Percentiles rank a stretch among this genome's conserved stretches.
phyloP scores from a whole-genome alignment of 1,140 invertebrate species.

The Oscheius sp. region DNA sequence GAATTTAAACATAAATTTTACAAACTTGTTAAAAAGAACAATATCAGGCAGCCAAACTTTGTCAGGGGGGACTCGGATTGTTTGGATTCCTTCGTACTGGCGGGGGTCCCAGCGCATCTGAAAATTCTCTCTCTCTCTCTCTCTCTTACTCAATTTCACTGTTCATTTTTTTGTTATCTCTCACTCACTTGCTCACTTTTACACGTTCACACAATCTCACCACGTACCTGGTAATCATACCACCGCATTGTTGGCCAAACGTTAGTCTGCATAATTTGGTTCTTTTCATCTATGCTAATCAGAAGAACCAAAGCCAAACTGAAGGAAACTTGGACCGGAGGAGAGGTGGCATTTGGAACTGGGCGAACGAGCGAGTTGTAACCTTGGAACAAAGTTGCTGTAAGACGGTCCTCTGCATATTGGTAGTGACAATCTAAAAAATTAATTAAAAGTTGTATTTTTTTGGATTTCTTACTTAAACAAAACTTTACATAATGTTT shows the following conservation, averaged over 20 bases:
- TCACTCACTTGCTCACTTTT: slow-evolving; percentile 8
- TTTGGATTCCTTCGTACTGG: slow-evolving; percentile 91
- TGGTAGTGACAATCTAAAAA: no score
- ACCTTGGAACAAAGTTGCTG: slow-evolving; percentile 77
- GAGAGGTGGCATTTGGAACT: slow-evolving; percentile 81
- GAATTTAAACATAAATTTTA: background rate
- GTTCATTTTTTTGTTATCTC: background rate
- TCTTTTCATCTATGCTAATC: slow-evolving; percentile 77
- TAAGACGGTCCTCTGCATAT: background rate
- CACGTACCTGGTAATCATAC: slow-evolving; percentile 86
- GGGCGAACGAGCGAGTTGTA: slow-evolving; percentile 99
- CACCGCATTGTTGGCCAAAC: slow-evolving; percentile 68
- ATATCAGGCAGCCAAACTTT: slow-evolving; percentile 99
- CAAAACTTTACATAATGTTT: no score
- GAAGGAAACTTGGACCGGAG: slow-evolving; percentile 68
- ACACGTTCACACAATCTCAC: background rate
- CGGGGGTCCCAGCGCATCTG: slow-evolving; percentile 94
- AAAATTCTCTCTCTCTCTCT: slow-evolving; percentile 82
- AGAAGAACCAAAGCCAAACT: slow-evolving; percentile 95
- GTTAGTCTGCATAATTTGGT: slow-evolving; percentile 61
- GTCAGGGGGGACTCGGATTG: slow-evolving; percentile 88
- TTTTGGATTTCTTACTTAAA: no score
- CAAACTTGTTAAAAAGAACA: slow-evolving; percentile 97
- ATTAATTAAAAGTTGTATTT: no score
- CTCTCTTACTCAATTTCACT: slow-evolving; percentile 11